Base-by-base conservation (phyloP, 2,888 invertebrate species). In the Rhimphoctona megacephalus region DNA sequence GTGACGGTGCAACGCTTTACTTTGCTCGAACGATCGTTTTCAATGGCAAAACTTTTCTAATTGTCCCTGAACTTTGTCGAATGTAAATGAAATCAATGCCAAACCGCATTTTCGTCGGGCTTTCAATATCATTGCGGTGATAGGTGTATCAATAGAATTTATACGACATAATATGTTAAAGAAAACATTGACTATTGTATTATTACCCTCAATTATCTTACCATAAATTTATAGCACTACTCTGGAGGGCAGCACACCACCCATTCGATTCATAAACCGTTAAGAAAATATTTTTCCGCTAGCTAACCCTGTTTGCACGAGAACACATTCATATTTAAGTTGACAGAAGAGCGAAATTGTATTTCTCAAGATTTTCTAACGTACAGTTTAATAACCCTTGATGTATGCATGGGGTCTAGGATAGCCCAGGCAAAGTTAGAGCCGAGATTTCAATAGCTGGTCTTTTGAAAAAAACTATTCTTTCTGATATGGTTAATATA, bases 11-110 rank as follows among this genome's bases (percentile, higher is more conserved):
- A 30, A 11, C 14, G 39, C 66, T 66, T 72, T 46, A 66, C 25
- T 83, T 46, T 33, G 43, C 73, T 69, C 36, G 11, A 69, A 57
- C 57, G 39, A 80, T 46, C 74, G 6, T 14, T 22, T 30, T 46
- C 46, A 74, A 80, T 80, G 69, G 67, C 67, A 57, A 80, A 84
- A 80, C 73, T 84, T 84, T 74, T n/a, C 9, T 33, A 79, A 74
- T 67, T 74, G n/a, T 36, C 25, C 39, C 19, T 36, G 67, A 36
- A 61, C 67, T 74, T 36, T 36, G 67, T 36, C 49, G 36, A 72
- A 69, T 17, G 74, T 61, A 39, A 74, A 84, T 84, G 61, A 80
- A 61, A 66, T 52, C 57, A 19, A 25, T 22, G 17, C 30, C 39
- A 76, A 46, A 43, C 46, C 70, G 22, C 49, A 25, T 11, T 83